These are phyloP conservation scores for Hoplodrina ambigua DNA, from an alignment of 2,888 invertebrate species.

Conservation along the genomic window DNA sequence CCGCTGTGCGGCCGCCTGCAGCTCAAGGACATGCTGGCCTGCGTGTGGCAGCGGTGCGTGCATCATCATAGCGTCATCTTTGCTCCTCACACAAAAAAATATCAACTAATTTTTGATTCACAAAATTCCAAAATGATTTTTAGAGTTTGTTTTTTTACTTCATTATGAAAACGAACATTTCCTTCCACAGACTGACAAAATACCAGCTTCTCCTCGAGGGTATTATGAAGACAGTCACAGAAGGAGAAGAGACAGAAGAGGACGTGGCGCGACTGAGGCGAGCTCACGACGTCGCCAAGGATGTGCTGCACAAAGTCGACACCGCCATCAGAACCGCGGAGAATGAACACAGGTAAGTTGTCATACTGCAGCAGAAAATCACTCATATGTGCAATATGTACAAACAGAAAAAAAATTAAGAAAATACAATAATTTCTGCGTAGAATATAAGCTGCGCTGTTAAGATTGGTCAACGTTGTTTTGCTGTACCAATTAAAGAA, in stretches of 20 bases:
- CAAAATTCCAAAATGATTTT: no score
- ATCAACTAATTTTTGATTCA: no score
- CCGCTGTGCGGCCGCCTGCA: conserved; percentile 95
- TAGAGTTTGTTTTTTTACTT: no score
- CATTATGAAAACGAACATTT: neutral
- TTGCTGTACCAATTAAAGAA: no score
- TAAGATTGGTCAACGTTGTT: no score
- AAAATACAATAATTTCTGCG: no score
- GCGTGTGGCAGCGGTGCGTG: conserved; percentile 87
- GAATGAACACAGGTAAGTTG: conserved; percentile 83
- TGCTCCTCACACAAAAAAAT: no score
- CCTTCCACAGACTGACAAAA: conserved; percentile 80
- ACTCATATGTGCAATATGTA: no score
- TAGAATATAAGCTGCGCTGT: no score
- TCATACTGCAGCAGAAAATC: no score
- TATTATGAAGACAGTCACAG: conserved; percentile 80
- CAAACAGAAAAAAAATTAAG: no score
- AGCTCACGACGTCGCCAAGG: conserved; percentile 82
- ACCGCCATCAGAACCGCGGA: conserved; percentile 85
- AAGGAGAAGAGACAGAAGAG: conserved; percentile 72
- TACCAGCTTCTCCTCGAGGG: conserved; percentile 87
- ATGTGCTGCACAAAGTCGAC: conserved; percentile 85
- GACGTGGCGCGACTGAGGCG: conserved; percentile 73
- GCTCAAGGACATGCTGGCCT: conserved; percentile 93
- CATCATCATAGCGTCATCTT: no score